Base-by-base conservation (phyloP, 1,140 invertebrate genomes). In the Trissolcus basalis region DNA sequence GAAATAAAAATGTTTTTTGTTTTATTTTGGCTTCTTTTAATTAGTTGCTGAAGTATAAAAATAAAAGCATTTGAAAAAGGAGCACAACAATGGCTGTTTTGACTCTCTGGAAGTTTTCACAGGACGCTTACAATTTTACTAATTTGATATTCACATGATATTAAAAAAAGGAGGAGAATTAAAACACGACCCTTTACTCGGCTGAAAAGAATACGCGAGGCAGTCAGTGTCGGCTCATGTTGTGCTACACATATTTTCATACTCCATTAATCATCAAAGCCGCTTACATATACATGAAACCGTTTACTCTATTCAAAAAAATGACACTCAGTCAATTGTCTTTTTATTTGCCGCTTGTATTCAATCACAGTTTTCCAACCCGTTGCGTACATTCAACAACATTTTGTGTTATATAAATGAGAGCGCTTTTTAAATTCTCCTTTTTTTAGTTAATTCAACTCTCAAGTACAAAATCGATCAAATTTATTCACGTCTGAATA, bases 261-360 rank as follows among this genome's bases (percentile, higher is more conserved):
- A 39, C 44, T 59, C 48, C 44, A 49, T 59, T 49, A 49, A 49
- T 16, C 33, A 19, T 27, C 14, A 59, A 59, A 48, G 32, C 44
- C 8, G 3, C 13, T 43, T 16, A 36, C 14, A 41, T 10, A 16
- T 41, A 16, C 14, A n/a, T 16, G 36, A 43, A 19, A 41, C 32
- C 16, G 11, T 54, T 54, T n/a, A 16, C n/a, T 11, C 36, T 32
- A 54, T 16, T 54, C 14, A 10, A 54, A 19, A 43, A 43, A 41
- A 54, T 41, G 12, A 36, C 45, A 48, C 7, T 8, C 14, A 3
- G 48, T 14, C n/a, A 49, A 27, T 49, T 49, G 48, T 49, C 27
- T 49, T 6, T 49, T 11, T 12, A 27, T 32, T 32, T 8, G 12
- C 10, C 27, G 48, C 10, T 49, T 49, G n/a, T 54, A 27, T 54